Evolutionary conservation across 2,888 invertebrate genomes (phyloP).

Genomic region (Hylaea fasciaria): DNA sequence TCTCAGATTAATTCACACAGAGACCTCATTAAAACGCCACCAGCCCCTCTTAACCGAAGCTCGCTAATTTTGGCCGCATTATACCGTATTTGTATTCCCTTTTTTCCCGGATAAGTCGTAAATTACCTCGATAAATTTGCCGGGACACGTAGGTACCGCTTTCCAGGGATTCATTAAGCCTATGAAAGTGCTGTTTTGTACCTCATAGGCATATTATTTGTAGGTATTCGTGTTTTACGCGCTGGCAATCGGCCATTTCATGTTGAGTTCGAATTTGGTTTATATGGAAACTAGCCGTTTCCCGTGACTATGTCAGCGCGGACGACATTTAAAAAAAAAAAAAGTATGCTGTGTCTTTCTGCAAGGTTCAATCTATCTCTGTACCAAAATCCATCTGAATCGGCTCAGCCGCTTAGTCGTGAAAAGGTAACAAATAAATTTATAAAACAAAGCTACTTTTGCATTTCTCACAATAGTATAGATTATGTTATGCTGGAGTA

Average conservation of each 20-base stretch:
- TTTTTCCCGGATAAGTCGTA: constrained; percentile 74
- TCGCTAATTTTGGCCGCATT: constrained; percentile 57
- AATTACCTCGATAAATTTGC: constrained; percentile 79
- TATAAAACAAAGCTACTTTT: too few species aligned
- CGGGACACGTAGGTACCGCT: constrained; percentile 65
- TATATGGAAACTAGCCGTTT: neutral
- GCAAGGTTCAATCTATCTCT: too few species aligned
- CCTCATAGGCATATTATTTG: constrained; percentile 19
- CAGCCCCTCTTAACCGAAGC: constrained; percentile 22
- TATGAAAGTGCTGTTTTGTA: constrained; percentile 34
- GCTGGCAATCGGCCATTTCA: constrained; percentile 25
- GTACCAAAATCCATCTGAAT: too few species aligned
- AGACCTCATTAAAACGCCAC: constrained; percentile 37
- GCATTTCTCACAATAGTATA: too few species aligned
- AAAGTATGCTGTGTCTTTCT: too few species aligned
- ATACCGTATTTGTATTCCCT: constrained; percentile 69
- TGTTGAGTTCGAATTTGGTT: constrained; percentile 3
- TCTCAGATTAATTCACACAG: constrained; percentile 24
- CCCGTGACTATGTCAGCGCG: too few species aligned
- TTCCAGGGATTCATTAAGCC: constrained; percentile 76
- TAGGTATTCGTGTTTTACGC: constrained; percentile 8
- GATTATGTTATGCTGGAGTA: too few species aligned
- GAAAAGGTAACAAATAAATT: too few species aligned
- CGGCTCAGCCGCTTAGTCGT: too few species aligned
- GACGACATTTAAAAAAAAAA: too few species aligned